Base-by-base conservation (phyloP, 2,888 invertebrate species). In the Mythimna impura region DNA sequence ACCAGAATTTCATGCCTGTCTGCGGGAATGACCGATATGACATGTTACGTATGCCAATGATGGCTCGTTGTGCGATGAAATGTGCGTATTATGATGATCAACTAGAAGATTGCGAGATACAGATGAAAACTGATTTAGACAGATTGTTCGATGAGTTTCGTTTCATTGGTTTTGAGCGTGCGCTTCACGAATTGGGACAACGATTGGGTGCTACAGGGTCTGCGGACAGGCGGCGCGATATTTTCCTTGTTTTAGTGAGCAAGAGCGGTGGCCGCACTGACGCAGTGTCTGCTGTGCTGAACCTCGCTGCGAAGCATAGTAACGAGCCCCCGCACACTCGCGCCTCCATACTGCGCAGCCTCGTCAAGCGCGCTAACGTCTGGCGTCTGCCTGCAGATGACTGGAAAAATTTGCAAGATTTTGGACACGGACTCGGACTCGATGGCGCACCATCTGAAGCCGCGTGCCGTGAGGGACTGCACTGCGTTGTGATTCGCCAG, bases 161-260 rank as follows among this genome's bases (percentile, higher is more conserved):
- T 3, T 93, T 94, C 63, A 78, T 80, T 10, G 89, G 89, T 47
- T 95, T 94, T 71, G 90, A 91, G 3, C 86, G 86, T 20, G 90
- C 93, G 4, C 88, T 93, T 40, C 85, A 83, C 9, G 94, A 94
- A 25, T 82, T 95, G 1, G 82, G 81, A 7, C 91, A 89, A 54
- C 88, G 89, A 25, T 78, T 95, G 36, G 73, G 79, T 36, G 86
- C 89, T 0, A 91, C 91, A 69, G 91, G 89, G 58, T 88, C 90
- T 4, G 75, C 88, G 2, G 89, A 94, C 67, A 91, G 91, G 22
- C 87, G 95, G 22, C 89, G 93, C 55, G 91, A 89, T 73, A 94
- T 95, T 80, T 87, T 95, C 73, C 83, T 94, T 5, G 94, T 95
- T 5, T 87, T 95, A 54, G 91, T 94, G 0, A 94, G 94, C 78